Percentiles rank a stretch among this genome's conserved stretches.
phyloP scores from a whole-genome alignment of 2,113 vertebrate species.

The Ptilorrhoa leucosticta region DNA sequence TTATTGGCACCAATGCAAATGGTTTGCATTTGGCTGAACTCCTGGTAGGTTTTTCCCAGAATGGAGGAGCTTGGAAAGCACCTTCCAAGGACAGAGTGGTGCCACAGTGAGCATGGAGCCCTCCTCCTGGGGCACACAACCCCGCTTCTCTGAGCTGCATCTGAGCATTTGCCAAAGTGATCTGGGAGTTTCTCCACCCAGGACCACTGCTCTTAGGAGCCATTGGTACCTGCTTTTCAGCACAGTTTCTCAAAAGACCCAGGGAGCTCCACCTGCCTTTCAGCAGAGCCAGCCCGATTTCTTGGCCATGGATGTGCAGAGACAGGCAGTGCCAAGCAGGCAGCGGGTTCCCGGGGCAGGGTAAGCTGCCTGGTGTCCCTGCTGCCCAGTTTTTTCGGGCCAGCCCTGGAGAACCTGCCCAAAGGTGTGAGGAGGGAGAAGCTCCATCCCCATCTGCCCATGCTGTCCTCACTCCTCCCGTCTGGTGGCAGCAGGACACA shows the following conservation, averaged over 20 bases:
- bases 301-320: background rate
- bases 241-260: background rate
- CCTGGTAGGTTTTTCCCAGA: background rate
- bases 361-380: rapidly evolving
- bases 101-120: background rate
- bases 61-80: background rate
- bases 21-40: background rate
- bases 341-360: background rate
- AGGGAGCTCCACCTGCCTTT: background rate
- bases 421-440: background rate
- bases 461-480: background rate
- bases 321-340: background rate
- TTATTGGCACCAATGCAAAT: background rate
- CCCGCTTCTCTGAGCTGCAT: rapidly evolving
- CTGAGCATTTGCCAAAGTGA: background rate
- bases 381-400: rapidly evolving
- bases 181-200: no score
- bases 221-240: background rate
- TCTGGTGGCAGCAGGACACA: background rate
- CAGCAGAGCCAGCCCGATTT: background rate
- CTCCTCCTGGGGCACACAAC: background rate
- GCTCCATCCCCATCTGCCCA: background rate
- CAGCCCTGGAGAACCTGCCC: background rate
- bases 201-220: background rate
- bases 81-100: background rate